Evolutionary conservation across 2,113 vertebrate species (phyloP).

Genomic region (Microtus montanus): DNA sequence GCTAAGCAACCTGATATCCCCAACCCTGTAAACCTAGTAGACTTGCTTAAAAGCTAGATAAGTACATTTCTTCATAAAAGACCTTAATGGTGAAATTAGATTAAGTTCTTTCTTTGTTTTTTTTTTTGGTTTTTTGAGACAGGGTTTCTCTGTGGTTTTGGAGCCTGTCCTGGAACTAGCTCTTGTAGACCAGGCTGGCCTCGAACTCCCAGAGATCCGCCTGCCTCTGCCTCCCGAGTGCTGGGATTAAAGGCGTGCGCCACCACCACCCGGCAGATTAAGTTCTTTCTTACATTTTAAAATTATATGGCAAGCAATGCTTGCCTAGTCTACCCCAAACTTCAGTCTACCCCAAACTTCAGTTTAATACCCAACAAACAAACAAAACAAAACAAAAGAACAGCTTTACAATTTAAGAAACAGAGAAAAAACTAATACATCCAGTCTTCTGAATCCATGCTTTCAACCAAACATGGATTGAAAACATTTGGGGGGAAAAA

Average conservation of each 20-base stretch:
- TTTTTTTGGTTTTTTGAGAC: too few relatives aligned
- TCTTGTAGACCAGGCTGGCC: too few relatives aligned
- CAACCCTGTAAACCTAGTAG: neutral
- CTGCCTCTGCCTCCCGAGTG: too few relatives aligned
- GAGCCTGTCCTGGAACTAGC: too few relatives aligned
- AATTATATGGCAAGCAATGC: neutral
- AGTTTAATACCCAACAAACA: neutral
- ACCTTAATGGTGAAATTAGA: neutral
- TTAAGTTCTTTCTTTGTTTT: neutral
- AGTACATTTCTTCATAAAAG: neutral
- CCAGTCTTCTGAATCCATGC: neutral
- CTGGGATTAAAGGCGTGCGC: too few relatives aligned
- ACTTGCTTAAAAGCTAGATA: neutral
- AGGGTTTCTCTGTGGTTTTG: too few relatives aligned
- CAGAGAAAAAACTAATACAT: neutral
- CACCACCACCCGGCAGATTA: neutral
- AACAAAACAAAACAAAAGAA: neutral
- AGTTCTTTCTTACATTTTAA: neutral
- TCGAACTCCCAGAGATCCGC: too few relatives aligned
- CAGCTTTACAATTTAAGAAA: neutral
- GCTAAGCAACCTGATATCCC: neutral
- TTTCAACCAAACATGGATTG: neutral
- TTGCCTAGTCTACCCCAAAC: neutral
- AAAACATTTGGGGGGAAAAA: neutral
- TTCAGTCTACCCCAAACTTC: neutral